Evolutionary conservation across 2,113 vertebrate species (phyloP), one percentile per base, ranked within the genome.

Genomic region (Tragulus kanchil): DNA sequence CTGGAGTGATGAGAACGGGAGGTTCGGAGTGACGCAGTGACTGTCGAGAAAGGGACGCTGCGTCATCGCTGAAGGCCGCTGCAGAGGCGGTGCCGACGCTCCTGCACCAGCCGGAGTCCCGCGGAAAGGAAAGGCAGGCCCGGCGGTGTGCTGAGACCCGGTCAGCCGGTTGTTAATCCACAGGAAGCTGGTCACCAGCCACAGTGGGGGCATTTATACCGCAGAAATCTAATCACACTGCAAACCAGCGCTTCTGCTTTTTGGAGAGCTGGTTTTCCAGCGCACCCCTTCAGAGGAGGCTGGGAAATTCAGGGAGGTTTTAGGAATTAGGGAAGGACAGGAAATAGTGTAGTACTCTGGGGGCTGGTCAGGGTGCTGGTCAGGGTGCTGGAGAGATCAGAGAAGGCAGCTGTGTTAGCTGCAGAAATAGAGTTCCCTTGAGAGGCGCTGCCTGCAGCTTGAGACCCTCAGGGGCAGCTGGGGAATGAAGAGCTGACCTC

Each of bases 301-400:
- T 54, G 56, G 48, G 73, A 89, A 10, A 45, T 12, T 12, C 1
- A 0, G 69, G 61, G 42, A 75, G 12, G 15, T 12, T 36, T 87
- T 52, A 42, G 88, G 31, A 50, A 54, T 73, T 64, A 31, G 31
- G 79, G 45, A 87, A 84, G 58, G 15, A 23, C 54, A 50, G 23
- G n/a, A 26, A 36, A 17, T 2, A 19, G 7, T 25, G 26, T 8
- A 12, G 7, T 42, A 12, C 48, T 17, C 17, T 6, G 17, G 23
- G 13, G 11, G 17, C 54, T 62, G 0, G 59, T 19, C 25, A 3
- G 1, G 0, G 1, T 17, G 31, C 36, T 36, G 36, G 23, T 17
- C 23, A 6, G 56, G 48, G 16, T 9, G 1, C 8, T 8, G 50
- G 23, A 26, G 21, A 14, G 19, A 4, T 9, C 11, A 54, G 31